Base-by-base conservation (phyloP, 35 echinoderm and acorn worm genomes). In the Apostichopus californicus region DNA sequence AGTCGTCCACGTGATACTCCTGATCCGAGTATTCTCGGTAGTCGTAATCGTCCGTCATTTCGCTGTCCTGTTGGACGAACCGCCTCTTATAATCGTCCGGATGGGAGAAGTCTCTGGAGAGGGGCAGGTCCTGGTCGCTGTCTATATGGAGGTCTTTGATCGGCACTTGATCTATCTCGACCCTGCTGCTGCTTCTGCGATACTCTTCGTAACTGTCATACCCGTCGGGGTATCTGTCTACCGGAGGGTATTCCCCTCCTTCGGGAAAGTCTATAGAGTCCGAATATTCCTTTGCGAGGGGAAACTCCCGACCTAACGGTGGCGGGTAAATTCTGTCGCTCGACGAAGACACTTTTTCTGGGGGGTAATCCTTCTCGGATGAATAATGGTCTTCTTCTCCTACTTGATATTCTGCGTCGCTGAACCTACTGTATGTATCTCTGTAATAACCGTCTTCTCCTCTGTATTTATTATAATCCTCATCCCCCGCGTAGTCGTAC, bases 181-280 rank as follows among this genome's bases (percentile, higher is more conserved):
- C 86, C 46, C 59, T 73, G 64, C 87, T 73, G 34, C 34, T 46
- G 34, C 34, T 46, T 46, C 34, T 46, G 54, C 54, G 66, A 15
- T 78, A 61, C 8, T 91, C 89, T 18, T 91, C 89, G 73, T 79
- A 91, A 24, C 89, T 91, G 55, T 91, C 89, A 22, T 91, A 91
- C 11, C 89, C 89, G 57, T 89, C 86, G 8, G 60, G 86, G n/a
- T 89, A 89, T 12, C 86, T 68, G 14, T 89, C 86, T 7, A 9
- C 57, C 1, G 60, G 86, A 22, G 23, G 21, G 21, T 89, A 68
- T 25, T 72, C 26, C 86, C 14, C 86, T 20, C 64, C 61, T 89
- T 73, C 64, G 7, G 86, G 26, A 34, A 72, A 89, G 86, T 89
- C 86, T 72, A 22, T 52, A 1, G 54, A 26, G 26, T 89, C 86